Percentiles rank a stretch among this genome's conserved stretches.
Conservation (phyloP, 2,797 vertebrate species). For the Chelonia mydas region DNA sequence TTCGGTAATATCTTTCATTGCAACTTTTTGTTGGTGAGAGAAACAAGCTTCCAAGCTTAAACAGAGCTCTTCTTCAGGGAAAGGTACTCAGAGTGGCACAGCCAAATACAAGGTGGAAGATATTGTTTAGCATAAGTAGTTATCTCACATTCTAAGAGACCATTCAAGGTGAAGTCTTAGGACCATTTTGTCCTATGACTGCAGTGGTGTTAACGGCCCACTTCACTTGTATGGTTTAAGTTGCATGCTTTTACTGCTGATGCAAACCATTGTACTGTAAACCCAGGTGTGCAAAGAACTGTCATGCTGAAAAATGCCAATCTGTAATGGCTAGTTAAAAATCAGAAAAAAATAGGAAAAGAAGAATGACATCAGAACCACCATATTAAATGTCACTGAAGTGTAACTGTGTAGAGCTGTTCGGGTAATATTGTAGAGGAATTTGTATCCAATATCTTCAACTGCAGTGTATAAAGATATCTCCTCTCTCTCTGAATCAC, state of each 20-base stretch:
- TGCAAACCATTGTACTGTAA: neutral
- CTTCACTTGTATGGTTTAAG: neutral
- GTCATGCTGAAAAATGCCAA: neutral
- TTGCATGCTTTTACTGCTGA: neutral
- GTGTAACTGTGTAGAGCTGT: accelerated
- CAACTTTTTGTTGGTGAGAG: neutral
- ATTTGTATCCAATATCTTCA: neutral
- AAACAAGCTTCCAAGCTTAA: neutral
- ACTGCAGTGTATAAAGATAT: neutral
- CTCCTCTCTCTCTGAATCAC: neutral
- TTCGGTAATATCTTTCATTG: neutral
- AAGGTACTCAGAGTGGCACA: neutral
- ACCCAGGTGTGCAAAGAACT: neutral
- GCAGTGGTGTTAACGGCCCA: too few species aligned
- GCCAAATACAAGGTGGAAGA: neutral
- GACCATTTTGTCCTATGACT: neutral
- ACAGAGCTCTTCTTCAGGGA: neutral
- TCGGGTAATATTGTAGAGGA: neutral
- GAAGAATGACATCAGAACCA: neutral
- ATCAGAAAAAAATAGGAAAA: neutral
- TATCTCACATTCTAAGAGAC: neutral
- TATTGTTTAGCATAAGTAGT: neutral
- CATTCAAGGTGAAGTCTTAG: neutral
- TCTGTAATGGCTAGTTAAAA: neutral
- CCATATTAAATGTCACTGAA: neutral